Evolutionary conservation across 30 jellyfish, hydroid and myxozoan species (phyloP).

Genomic region (Hydractinia symbiolongicarpus): DNA sequence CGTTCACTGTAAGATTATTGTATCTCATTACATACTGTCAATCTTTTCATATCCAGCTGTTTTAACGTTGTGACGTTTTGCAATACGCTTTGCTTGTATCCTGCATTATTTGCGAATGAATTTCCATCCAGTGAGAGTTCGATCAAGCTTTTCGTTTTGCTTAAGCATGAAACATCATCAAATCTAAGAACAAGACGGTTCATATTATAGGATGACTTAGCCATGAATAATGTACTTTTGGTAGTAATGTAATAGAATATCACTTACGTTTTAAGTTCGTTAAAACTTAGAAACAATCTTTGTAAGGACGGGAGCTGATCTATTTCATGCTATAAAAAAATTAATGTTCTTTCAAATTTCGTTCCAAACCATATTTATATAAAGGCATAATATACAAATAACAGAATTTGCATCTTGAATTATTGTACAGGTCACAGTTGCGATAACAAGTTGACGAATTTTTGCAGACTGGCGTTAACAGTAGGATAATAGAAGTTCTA

Average conservation of each 20-base stretch:
- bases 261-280: conserved; percentile 53
- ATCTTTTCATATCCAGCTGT: conserved; percentile 73
- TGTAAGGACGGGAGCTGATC: conserved; percentile 53
- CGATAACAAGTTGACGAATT: no score
- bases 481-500: no score
- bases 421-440: no score
- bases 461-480: no score
- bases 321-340: conserved; percentile 43
- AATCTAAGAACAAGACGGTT: conserved; percentile 30
- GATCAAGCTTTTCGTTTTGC: conserved; percentile 33
- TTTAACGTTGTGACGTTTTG: conserved; percentile 37
- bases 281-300: conserved; percentile 67
- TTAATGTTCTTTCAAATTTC: not conserved
- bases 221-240: not conserved
- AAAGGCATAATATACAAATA: no score
- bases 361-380: no score
- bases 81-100: conserved; percentile 47
- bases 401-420: no score
- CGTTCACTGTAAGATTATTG: no score
- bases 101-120: conserved; percentile 38
- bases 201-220: not conserved
- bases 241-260: no score
- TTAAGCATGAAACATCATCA: conserved; percentile 48
- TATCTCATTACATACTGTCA: conserved; percentile 46
- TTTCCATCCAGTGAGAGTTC: conserved; percentile 81